Evolutionary conservation across 2,888 invertebrate genomes (phyloP), one percentile per base, ranked within the genome.

Genomic region (Philopedon plagiatum): DNA sequence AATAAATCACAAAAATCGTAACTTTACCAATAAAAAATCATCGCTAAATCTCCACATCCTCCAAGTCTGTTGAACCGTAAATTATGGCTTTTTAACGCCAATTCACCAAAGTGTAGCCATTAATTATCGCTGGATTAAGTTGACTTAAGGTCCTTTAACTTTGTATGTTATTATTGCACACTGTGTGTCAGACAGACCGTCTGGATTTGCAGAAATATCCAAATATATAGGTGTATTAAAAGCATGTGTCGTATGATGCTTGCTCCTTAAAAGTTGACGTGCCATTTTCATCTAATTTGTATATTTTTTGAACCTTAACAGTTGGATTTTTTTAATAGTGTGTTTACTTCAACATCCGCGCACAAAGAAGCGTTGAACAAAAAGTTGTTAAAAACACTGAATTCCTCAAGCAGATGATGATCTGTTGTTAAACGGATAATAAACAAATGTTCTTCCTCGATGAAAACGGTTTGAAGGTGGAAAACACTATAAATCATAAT

Each of bases 21-120:
- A n/a, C n/a, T n/a, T n/a, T 29, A 3, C 29, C 7, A 5, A 78
- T 77, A 80, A 61, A 70, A 51, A 15, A 34, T n/a, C 4, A 37
- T 37, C 13, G 4, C 13, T 37, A 37, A 37, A 37, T n/a, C 37
- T 37, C n/a, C 13, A 37, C 9, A n/a, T 37, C 1, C 11, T 37
- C 9, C n/a, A 37, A 37, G 37, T 37, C 13, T 37, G 37, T 37
- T 37, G 37, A 37, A 9, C 37, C 4, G 13, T 37, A n/a, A 37
- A 37, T 37, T n/a, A 37, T n/a, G 37, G 37, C n/a, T 37, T n/a
- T 13, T 37, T 37, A 37, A 37, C 37, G 13, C 37, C 37, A 37
- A 37, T 37, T 37, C 1, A 13, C 11, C n/a, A n/a, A 37, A 37
- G 37, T n/a, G 37, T 37, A 9, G 1, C n/a, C 37, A 37, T 37